A percentile compares a stretch with the other conserved stretches of the same genome.
These are phyloP conservation scores for Pampusana beccarii DNA, from an alignment of 2,113 vertebrate species.

Conservation along the genomic window DNA sequence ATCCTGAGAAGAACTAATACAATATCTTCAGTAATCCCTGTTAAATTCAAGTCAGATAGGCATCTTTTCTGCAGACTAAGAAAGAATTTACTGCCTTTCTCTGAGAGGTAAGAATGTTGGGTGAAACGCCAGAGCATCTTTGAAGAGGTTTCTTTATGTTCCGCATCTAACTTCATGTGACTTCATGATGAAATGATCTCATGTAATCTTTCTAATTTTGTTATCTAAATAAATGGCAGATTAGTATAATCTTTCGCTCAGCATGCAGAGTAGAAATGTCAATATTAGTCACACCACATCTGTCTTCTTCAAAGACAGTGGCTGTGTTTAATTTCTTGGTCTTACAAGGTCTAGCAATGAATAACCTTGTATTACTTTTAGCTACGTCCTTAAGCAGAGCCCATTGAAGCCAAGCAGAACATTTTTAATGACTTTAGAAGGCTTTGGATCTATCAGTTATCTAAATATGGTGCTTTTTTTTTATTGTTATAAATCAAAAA, in stretches of 20 bases:
- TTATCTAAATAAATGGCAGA: not conserved
- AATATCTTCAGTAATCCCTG: not conserved
- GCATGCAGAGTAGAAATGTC: not conserved
- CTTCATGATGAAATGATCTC: not conserved
- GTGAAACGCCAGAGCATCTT: not conserved
- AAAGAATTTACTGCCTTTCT: not conserved
- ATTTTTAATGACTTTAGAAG: not conserved
- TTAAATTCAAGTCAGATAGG: not conserved
- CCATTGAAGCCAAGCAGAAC: not conserved
- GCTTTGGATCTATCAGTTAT: not conserved
- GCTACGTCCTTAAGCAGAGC: not conserved
- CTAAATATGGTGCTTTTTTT: not conserved
- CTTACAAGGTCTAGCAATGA: not conserved
- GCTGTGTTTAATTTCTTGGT: not conserved
- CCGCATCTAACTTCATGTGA: not conserved
- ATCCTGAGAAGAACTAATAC: not conserved
- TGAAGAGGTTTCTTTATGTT: not conserved
- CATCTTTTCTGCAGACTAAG: not conserved
- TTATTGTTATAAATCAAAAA: not conserved
- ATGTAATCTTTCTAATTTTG: not conserved
- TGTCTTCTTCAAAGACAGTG: not conserved
- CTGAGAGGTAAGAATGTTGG: not conserved
- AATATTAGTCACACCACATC: not conserved
- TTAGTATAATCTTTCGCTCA: not conserved
- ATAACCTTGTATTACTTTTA: not conserved